Evolutionary conservation across 2,888 invertebrate genomes (phyloP).

Genomic region (Melieria picta): DNA sequence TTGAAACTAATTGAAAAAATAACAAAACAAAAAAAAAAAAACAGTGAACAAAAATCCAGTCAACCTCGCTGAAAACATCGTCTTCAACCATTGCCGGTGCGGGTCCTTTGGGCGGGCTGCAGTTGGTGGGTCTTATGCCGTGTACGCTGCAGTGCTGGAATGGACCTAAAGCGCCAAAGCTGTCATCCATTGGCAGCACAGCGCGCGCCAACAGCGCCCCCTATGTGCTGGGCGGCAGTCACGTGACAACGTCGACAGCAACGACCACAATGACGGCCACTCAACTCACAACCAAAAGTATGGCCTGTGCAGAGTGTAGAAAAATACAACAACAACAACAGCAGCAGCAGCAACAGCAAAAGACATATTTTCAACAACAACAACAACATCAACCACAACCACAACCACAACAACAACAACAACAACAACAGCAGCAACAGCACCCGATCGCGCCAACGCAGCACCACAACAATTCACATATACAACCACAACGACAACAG

Average conservation of each 20-base stretch:
- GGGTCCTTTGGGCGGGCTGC: conserved; percentile 61
- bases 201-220: conserved; percentile 54
- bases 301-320: conserved; percentile 44
- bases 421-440: conserved; percentile 7
- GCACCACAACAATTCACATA: conserved; percentile 22
- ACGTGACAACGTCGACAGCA: conserved; percentile 22
- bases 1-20: too few species aligned
- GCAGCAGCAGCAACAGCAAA: conserved; percentile 21
- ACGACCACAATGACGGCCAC: conserved; percentile 19
- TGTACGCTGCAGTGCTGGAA: conserved; percentile 61
- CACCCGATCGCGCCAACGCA: conserved; percentile 30
- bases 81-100: conserved; percentile 52
- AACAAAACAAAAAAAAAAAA: too few species aligned
- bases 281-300: not conserved
- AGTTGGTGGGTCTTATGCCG: conserved; percentile 62
- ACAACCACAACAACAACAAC: conserved; percentile 29
- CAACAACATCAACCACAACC: conserved; percentile 23
- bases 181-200: conserved; percentile 45
- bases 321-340: conserved; percentile 40
- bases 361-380: conserved; percentile 31
- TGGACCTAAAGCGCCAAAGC: conserved; percentile 56
- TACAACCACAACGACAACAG: conserved; percentile 17
- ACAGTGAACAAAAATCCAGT: too few species aligned
- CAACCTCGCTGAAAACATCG: conserved; percentile 47
- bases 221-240: conserved; percentile 47